Base-by-base conservation (phyloP, 2,113 vertebrate genomes). In the Epinephelus cyanopodus region DNA sequence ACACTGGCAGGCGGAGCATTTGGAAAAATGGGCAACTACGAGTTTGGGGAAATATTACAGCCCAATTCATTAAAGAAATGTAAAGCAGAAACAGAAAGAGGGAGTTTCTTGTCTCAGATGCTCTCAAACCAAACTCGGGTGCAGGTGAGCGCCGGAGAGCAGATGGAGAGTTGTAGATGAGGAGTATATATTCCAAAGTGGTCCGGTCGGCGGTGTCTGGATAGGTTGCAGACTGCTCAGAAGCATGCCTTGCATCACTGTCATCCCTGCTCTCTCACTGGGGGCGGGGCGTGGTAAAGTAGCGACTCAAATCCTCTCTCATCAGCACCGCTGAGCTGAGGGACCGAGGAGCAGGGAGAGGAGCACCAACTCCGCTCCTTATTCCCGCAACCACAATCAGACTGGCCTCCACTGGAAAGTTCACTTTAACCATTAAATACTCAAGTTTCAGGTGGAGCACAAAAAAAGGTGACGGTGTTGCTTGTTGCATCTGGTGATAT, bases 241-340 rank as follows among this genome's bases (percentile, higher is more conserved):
- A 67, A 42, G 75, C 91, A 89, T 86, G 92, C 80, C 71, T 81
- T 77, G 86, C 88, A 86, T 90, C 90, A 56, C 77, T 84, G 85
- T 74, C 87, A 82, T 52, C 62, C 66, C 77, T 72, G 67, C 83
- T 80, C 81, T 82, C 84, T 88, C 81, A 76, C 79, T 76, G 86
- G 81, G 82, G 93, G 93, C 88, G 93, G 89, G 87, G 90, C 88
- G 2, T 79, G 85, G 18, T 53, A 5, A 72, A 88, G 84, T 70
- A 82, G 79, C 54, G 83, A 19, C 90, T 89, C 88, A 42, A 67
- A 76, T 83, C 77, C 82, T 89, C 88, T 81, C 90, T 89, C 94
- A 95, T 95, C 95, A 95, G 93, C 89, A 95, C 90, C 95, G 92
- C 83, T 67, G 86, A 84, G 81, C 66, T 18, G 27, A 82, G 67